Conservation (phyloP, 2,888 invertebrate species). For the Zelleria hepariella region DNA sequence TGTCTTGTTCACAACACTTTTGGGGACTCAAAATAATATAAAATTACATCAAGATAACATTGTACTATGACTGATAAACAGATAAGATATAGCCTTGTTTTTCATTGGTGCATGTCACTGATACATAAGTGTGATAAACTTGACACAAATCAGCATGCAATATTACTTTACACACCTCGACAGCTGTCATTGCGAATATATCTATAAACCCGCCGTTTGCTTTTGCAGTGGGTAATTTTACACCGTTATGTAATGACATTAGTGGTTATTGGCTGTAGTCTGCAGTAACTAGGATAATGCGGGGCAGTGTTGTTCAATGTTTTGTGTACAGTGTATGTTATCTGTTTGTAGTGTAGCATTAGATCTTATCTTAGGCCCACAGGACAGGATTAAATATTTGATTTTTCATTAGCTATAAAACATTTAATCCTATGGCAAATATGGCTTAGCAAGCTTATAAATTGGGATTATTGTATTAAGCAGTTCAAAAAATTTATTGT, state of each 20-base stretch:
- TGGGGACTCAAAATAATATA: slow-evolving; percentile 8
- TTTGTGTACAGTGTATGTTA: background rate
- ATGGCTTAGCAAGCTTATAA: no score
- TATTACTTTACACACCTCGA: slow-evolving; percentile 36
- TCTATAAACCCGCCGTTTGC: slow-evolving; percentile 3
- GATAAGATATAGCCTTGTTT: slow-evolving; percentile 29
- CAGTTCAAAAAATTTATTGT: background rate
- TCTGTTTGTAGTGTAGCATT: background rate
- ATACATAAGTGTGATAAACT: slow-evolving; percentile 53
- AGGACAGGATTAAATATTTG: background rate
- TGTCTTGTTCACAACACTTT: slow-evolving; percentile 26
- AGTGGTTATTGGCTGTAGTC: background rate
- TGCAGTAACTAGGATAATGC: background rate
- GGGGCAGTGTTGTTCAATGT: background rate
- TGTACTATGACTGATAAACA: slow-evolving; percentile 3
- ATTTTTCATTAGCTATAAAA: background rate
- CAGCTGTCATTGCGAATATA: slow-evolving; percentile 50
- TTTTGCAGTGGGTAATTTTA: background rate
- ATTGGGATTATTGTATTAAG: no score
- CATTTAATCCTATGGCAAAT: no score
- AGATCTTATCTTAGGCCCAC: background rate
- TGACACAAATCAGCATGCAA: slow-evolving; percentile 53
- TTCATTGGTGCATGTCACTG: slow-evolving; percentile 49
- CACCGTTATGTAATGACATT: slow-evolving; percentile 6
- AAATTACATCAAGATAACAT: background rate